phyloP scores from a whole-genome alignment of 2,797 vertebrate species.

The Microtus obscurus region DNA sequence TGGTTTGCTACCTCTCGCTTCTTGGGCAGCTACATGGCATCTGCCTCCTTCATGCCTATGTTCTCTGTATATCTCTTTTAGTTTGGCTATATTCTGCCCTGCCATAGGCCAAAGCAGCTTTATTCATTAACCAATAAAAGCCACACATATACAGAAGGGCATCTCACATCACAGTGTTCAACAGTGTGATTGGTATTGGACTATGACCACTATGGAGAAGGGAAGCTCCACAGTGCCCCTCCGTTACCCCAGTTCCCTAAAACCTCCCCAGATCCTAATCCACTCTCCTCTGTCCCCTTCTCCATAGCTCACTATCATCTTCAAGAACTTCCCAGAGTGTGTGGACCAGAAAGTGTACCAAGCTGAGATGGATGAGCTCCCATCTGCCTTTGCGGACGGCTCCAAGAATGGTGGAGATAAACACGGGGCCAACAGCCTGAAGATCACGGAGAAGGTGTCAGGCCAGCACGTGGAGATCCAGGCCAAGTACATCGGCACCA shows the following conservation, averaged over 20 bases:
- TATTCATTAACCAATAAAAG: too few species aligned
- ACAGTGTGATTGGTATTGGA: not conserved
- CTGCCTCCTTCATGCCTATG: too few species aligned
- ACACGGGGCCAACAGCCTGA: constrained; percentile 95
- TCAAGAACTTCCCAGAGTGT: constrained; percentile 98
- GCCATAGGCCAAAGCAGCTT: too few species aligned
- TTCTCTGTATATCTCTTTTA: too few species aligned
- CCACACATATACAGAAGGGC: too few species aligned
- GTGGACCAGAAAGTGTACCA: constrained; percentile 99
- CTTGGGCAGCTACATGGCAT: too few species aligned
- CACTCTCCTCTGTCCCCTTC: not conserved
- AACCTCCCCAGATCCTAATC: not conserved
- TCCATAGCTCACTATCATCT: constrained; percentile 97
- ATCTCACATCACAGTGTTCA: too few species aligned
- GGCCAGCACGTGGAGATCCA: constrained; percentile 98
- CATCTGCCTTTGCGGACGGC: constrained; percentile 95
- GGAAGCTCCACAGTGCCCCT: rapidly evolving
- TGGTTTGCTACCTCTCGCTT: too few species aligned
- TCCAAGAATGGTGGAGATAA: constrained; percentile 97
- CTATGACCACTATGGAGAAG: rapidly evolving
- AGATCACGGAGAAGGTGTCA: constrained; percentile 95
- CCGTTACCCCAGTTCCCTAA: rapidly evolving
- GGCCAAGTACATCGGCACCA: constrained; percentile 97
- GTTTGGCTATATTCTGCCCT: too few species aligned
- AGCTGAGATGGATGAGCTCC: constrained; percentile 96